These are phyloP conservation scores for Triplophysa yarkandensis DNA, from an alignment of 2,797 vertebrate genomes.

Conservation along the genomic window DNA sequence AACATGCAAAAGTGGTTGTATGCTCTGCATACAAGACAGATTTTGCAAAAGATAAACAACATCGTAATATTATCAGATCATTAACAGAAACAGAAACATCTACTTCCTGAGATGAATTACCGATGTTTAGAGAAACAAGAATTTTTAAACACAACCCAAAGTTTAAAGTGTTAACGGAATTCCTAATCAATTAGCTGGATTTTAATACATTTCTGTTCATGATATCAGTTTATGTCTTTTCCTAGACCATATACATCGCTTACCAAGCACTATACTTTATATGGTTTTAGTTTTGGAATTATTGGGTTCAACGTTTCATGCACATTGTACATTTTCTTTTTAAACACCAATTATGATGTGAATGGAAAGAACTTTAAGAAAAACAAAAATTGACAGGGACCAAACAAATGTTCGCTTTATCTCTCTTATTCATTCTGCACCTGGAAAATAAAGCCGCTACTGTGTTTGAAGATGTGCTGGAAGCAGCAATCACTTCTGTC, in stretches of 20 bases:
- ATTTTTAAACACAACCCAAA: slow-evolving; percentile 25
- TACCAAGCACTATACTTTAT: slow-evolving; percentile 19
- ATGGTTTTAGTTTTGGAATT: slow-evolving; percentile 50
- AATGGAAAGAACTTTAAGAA: neutral
- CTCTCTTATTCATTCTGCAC: neutral
- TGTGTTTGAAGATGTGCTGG: neutral
- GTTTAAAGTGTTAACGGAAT: slow-evolving; percentile 27
- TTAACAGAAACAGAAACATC: slow-evolving; percentile 57
- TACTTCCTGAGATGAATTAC: slow-evolving; percentile 68
- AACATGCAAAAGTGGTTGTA: slow-evolving; percentile 54
- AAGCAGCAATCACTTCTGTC: slow-evolving; percentile 58
- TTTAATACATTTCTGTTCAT: slow-evolving; percentile 31
- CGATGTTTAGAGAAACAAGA: slow-evolving; percentile 42
- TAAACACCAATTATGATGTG: slow-evolving; percentile 42
- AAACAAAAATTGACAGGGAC: neutral
- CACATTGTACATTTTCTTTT: slow-evolving; percentile 22
- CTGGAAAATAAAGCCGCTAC: neutral
- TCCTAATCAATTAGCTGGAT: slow-evolving; percentile 22
- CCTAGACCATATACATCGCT: too few relatives aligned
- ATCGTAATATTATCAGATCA: slow-evolving; percentile 27
- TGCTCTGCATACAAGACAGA: slow-evolving; percentile 44
- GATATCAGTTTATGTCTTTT: too few relatives aligned
- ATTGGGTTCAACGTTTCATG: slow-evolving; percentile 15
- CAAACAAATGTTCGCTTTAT: neutral
- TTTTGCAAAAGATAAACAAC: slow-evolving; percentile 25